A percentile compares a stretch with the other conserved stretches of the same genome.
These are phyloP conservation scores for Remorina albescens DNA, from an alignment of 2,797 vertebrate genomes.

Conservation along the genomic window DNA sequence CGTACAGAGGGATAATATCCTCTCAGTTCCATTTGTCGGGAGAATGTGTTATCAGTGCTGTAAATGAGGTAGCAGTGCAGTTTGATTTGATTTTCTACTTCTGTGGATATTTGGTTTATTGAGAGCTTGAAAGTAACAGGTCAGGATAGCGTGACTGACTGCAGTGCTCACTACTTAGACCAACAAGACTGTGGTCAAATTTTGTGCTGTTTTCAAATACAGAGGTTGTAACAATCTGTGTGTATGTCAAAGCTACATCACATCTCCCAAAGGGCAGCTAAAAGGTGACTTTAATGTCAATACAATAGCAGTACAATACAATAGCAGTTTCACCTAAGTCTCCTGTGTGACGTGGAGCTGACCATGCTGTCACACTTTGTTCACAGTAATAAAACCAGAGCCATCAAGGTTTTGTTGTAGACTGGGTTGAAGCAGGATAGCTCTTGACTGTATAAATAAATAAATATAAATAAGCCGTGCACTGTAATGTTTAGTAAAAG, in stretches of 20 bases:
- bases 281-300: conserved; percentile 16
- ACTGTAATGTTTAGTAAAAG: background rate
- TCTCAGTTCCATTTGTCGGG: background rate
- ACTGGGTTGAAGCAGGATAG: background rate
- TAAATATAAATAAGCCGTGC: background rate
- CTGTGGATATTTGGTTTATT: conserved; percentile 1
- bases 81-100: conserved; percentile 12
- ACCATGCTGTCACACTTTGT: conserved; percentile 4
- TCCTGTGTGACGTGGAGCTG: background rate
- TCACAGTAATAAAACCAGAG: background rate
- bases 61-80: background rate
- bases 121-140: conserved; percentile 12
- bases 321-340: conserved; percentile 13
- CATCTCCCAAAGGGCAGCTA: conserved; percentile 14
- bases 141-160: background rate
- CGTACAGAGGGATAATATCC: background rate
- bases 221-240: conserved; percentile 2
- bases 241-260: conserved; percentile 21
- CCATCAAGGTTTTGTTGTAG: background rate
- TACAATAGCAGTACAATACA: conserved; percentile 1
- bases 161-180: background rate
- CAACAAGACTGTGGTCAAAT: conserved; percentile 17
- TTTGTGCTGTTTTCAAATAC: conserved; percentile 12
- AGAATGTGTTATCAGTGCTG: conserved; percentile 1
- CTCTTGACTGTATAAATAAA: too few species aligned